These are phyloP conservation scores for Artibeus jamaicensis DNA, from an alignment of 2,797 vertebrate species.

Conservation along the genomic window DNA sequence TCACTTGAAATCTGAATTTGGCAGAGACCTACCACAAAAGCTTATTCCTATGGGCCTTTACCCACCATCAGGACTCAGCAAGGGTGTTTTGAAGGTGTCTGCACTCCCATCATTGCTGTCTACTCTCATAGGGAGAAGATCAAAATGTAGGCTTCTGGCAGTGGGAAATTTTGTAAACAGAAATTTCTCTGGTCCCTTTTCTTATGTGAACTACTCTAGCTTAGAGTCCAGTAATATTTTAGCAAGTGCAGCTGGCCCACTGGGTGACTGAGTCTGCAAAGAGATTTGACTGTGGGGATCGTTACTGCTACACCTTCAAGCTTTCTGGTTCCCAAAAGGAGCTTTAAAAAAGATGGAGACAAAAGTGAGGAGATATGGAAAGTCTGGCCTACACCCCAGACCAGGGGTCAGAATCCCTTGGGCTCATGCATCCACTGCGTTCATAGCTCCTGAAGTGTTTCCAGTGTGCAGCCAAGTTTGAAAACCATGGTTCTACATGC, in stretches of 20 bases:
- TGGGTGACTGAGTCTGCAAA: not conserved
- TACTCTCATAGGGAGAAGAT: not conserved
- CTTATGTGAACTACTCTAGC: not conserved
- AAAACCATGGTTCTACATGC: not conserved
- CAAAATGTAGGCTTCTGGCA: not conserved
- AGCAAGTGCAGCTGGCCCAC: not conserved
- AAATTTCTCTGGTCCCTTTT: conserved; percentile 5
- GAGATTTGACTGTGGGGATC: not conserved
- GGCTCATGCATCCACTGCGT: not conserved
- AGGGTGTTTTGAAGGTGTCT: not conserved
- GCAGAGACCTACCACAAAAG: not conserved
- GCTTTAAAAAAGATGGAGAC: not conserved
- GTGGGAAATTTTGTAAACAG: not conserved
- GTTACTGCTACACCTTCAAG: not conserved
- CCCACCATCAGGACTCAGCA: not conserved
- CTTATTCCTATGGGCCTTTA: not conserved
- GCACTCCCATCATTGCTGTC: not conserved
- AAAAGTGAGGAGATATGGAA: not conserved
- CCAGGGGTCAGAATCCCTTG: not conserved
- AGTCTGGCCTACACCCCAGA: not conserved
- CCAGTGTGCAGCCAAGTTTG: not conserved
- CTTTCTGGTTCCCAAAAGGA: not conserved
- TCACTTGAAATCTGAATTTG: not conserved
- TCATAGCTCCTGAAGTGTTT: not conserved
- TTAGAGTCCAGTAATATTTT: not conserved